phyloP scores from a whole-genome alignment of 2,888 invertebrate genomes.

The Aspidiotus destructor region DNA sequence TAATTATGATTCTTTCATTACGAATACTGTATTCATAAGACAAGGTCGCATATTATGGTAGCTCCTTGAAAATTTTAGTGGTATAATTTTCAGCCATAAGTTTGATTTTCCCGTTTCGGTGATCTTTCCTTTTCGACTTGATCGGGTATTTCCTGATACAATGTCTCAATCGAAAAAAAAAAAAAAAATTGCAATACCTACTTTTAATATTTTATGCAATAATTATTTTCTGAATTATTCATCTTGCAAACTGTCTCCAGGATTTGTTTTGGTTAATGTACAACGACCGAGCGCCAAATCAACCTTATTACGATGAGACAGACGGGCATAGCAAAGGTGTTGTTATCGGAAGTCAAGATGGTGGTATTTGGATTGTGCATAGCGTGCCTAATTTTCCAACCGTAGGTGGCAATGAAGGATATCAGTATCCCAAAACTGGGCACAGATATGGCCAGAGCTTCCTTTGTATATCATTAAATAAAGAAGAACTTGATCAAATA shows the following conservation, averaged over 20 bases:
- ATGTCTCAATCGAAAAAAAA: no score
- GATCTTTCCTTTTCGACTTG: no score
- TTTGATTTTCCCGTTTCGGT: no score
- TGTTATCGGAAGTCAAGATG: constrained; percentile 57
- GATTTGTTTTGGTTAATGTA: constrained; percentile 54
- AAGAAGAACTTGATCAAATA: constrained; percentile 57
- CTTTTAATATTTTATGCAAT: no score
- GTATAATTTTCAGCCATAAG: no score
- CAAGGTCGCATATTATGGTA: no score
- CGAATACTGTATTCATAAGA: no score
- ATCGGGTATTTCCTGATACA: no score
- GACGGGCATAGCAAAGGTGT: constrained; percentile 89
- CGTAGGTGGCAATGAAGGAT: constrained; percentile 42
- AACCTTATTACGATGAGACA: constrained; percentile 45
- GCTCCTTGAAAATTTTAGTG: no score
- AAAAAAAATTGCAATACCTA: no score
- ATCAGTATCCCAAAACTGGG: constrained; percentile 64
- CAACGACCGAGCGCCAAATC: constrained; percentile 75
- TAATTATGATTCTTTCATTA: no score
- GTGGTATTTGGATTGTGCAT: constrained; percentile 84
- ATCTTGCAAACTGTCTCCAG: not conserved
- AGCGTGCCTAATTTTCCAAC: constrained; percentile 83
- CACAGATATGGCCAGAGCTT: constrained; percentile 73
- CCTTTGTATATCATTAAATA: constrained; percentile 68
- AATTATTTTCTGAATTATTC: no score